Evolutionary conservation across 2,113 vertebrate species (phyloP).

Genomic region (Chionis minor): DNA sequence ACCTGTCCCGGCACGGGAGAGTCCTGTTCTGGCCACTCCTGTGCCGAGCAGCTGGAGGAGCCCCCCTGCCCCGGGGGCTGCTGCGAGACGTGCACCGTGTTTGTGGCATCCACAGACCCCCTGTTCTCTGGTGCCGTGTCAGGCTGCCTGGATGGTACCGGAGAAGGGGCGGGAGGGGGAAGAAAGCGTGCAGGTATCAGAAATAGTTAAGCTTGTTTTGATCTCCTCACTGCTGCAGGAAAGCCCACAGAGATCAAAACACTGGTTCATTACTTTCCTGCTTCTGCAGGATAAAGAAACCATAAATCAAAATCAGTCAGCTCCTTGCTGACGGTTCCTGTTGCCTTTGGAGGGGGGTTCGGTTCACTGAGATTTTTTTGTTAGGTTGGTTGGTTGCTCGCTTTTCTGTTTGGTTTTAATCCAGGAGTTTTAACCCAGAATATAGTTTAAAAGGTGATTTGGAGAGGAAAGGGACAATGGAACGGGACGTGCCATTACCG

Average conservation of each 20-base stretch:
- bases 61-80: background rate
- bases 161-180: background rate
- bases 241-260: background rate
- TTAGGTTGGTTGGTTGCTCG: background rate
- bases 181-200: background rate
- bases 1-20: fast-evolving
- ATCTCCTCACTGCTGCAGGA: background rate
- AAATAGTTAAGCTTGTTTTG: background rate
- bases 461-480: background rate
- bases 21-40: background rate
- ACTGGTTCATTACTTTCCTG: background rate
- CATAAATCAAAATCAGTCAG: background rate
- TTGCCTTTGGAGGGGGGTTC: background rate
- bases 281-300: slow-evolving; percentile 35
- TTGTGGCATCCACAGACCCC: background rate
- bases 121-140: fast-evolving
- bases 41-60: background rate
- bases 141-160: background rate
- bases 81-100: fast-evolving
- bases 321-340: background rate
- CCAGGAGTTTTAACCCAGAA: background rate
- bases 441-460: background rate
- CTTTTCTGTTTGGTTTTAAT: background rate
- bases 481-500: background rate
- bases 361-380: background rate